phyloP scores from a whole-genome alignment of 1,140 invertebrate species.

The Drosophila nebulosa region DNA sequence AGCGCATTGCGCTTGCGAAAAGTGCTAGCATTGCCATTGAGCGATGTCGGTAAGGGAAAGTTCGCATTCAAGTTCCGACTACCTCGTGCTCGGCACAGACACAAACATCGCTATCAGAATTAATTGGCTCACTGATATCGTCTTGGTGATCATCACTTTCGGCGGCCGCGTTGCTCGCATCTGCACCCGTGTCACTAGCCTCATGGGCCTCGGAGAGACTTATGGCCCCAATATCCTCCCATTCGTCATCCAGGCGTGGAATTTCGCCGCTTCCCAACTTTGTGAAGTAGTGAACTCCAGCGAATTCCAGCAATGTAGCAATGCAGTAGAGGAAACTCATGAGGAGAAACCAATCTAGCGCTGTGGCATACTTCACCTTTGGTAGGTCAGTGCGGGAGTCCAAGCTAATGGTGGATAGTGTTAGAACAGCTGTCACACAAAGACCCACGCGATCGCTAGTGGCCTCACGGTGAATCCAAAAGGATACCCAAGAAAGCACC shows the following conservation, averaged over 20 bases:
- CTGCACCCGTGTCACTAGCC: constrained; percentile 20
- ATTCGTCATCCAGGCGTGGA: constrained; percentile 89
- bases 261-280: constrained; percentile 93
- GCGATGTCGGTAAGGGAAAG: constrained; percentile 28
- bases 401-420: constrained; percentile 93
- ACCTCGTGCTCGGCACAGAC: constrained; percentile 45
- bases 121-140: constrained; percentile 45
- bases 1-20: constrained; percentile 82
- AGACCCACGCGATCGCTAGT: constrained; percentile 87
- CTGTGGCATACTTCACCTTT: constrained; percentile 95
- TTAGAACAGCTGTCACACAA: constrained; percentile 95
- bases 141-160: constrained; percentile 41
- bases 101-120: constrained; percentile 55
- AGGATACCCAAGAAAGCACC: constrained; percentile 97
- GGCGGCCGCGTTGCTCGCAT: constrained; percentile 20
- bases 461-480: constrained; percentile 98
- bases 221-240: constrained; percentile 83
- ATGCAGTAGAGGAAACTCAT: constrained; percentile 97
- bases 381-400: constrained; percentile 95
- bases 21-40: constrained; percentile 29
- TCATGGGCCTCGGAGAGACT: constrained; percentile 5
- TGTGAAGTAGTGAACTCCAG: constrained; percentile 96
- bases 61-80: constrained; percentile 32
- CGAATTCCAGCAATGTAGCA: constrained; percentile 95
- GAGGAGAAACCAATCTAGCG: constrained; percentile 95